These are phyloP conservation scores for Chaetodon trifascialis DNA, from an alignment of 2,113 vertebrate species.

Conservation along the genomic window DNA sequence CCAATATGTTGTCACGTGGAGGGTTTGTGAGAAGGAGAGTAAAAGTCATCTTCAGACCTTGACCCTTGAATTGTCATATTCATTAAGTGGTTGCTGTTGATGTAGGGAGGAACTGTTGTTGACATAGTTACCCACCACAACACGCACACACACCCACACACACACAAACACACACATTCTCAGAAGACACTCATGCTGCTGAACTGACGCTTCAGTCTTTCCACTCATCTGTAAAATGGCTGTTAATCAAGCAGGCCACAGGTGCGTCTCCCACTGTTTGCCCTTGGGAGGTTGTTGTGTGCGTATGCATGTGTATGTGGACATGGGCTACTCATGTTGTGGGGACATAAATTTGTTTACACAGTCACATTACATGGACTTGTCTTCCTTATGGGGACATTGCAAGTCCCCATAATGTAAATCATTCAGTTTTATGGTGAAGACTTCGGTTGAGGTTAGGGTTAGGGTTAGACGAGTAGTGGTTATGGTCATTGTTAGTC, in stretches of 20 bases:
- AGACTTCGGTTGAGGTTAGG: too few species aligned
- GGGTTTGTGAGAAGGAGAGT: neutral
- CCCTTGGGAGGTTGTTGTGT: conserved; percentile 28
- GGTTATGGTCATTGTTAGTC: too few species aligned
- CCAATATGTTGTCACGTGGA: neutral
- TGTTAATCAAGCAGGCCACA: conserved; percentile 58
- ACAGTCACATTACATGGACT: too few species aligned
- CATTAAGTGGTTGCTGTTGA: neutral
- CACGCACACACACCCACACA: neutral
- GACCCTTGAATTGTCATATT: neutral
- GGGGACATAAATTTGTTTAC: neutral
- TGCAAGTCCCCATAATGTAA: too few species aligned
- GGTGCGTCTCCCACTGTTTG: conserved; percentile 33
- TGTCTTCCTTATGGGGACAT: too few species aligned
- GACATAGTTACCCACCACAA: neutral
- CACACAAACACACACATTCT: neutral
- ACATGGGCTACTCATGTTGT: neutral
- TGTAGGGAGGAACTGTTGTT: neutral
- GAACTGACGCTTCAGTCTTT: neutral
- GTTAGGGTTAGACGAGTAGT: too few species aligned
- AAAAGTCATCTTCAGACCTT: neutral
- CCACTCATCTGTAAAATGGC: conserved; percentile 49
- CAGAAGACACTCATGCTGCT: neutral
- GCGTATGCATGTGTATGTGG: neutral
- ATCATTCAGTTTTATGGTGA: too few species aligned